Evolutionary conservation across 1,140 invertebrate genomes (phyloP).

Genomic region (Pollicipes pollicipes): DNA sequence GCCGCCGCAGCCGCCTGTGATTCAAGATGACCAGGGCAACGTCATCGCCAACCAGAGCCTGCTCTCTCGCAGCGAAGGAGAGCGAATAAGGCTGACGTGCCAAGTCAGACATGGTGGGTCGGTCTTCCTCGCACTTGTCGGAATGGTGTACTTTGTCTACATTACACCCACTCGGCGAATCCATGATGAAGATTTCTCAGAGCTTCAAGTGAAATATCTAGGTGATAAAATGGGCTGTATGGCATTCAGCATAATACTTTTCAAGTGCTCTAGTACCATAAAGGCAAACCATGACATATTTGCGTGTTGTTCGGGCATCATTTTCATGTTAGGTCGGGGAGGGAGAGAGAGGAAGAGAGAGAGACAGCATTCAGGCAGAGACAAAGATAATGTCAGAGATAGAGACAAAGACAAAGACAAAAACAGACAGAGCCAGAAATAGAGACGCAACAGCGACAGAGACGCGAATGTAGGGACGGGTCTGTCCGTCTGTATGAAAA

Average conservation of each 20-base stretch:
- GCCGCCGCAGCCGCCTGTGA: not conserved
- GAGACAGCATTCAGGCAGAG: slow-evolving; percentile 9
- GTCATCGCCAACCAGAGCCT: not conserved
- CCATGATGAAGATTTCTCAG: not conserved
- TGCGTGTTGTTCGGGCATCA: too few species aligned
- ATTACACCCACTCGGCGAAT: not conserved
- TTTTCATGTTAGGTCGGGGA: not conserved
- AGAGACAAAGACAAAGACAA: slow-evolving; percentile 4
- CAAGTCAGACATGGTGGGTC: not conserved
- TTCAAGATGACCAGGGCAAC: not conserved
- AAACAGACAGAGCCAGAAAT: too few species aligned
- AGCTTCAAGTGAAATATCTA: too few species aligned
- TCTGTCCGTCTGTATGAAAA: too few species aligned
- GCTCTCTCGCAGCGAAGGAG: not conserved
- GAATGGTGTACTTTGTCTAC: not conserved
- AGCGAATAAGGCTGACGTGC: not conserved
- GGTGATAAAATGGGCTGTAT: not conserved
- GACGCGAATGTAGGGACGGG: not conserved
- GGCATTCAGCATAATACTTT: not conserved
- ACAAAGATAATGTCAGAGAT: slow-evolving; percentile 6
- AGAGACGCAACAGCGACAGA: too few species aligned
- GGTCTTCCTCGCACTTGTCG: not conserved
- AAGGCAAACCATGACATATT: too few species aligned
- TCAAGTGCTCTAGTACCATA: too few species aligned
- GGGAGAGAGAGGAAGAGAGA: slow-evolving; percentile 8